A percentile compares a stretch with the other conserved stretches of the same genome.
phyloP scores from a whole-genome alignment of 2,888 invertebrate species.

The Yponomeuta cagnagella region DNA sequence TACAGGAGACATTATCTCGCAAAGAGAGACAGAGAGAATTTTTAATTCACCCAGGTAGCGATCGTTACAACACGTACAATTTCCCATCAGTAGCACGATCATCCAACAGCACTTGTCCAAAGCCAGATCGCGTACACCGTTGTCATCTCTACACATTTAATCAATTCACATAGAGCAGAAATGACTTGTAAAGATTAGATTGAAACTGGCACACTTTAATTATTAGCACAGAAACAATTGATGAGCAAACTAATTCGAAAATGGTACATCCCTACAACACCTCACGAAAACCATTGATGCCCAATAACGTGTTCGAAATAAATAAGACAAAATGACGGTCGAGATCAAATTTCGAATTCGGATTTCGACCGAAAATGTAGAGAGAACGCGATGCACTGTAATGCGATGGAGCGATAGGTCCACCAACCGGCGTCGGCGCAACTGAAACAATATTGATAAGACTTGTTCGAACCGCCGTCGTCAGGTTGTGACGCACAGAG shows the following conservation, averaged over 20 bases:
- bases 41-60: too few species aligned
- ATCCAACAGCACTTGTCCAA: slow-evolving; percentile 6
- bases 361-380: background rate
- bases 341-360: background rate
- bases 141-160: background rate
- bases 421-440: slow-evolving; percentile 33
- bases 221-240: background rate
- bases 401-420: background rate
- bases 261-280: background rate
- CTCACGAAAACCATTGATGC: background rate
- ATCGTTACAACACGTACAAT: slow-evolving; percentile 47
- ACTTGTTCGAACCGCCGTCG: slow-evolving; percentile 24
- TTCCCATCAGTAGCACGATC: slow-evolving; percentile 57
- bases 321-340: background rate
- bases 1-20: too few species aligned
- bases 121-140: background rate
- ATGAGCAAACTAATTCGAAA: background rate
- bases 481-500: background rate
- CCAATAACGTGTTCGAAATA: too few species aligned
- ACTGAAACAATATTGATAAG: slow-evolving; percentile 65
- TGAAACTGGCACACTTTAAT: background rate
- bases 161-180: background rate
- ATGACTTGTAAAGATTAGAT: background rate
- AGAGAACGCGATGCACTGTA: background rate
- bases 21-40: too few species aligned